Base-by-base conservation (phyloP, 2,113 vertebrate species). In the Calonectris borealis region DNA sequence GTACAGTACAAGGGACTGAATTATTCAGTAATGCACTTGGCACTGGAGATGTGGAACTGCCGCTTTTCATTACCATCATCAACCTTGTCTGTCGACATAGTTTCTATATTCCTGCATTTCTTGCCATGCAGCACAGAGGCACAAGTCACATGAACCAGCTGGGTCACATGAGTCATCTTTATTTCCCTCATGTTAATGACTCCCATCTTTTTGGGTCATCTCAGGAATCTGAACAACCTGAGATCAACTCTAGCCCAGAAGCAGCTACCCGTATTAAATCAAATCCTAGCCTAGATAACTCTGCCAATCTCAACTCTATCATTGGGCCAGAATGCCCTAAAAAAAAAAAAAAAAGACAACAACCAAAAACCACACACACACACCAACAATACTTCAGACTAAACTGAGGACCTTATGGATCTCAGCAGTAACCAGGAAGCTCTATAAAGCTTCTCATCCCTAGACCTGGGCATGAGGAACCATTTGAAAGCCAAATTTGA, bases 11-110 rank as follows among this genome's bases (percentile, higher is more conserved):
- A 81, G 60, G 51, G 46, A n/a, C 70, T 95, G 82, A 89, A 92
- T 96, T 82, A 93, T 94, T 89, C 70, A 94, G 78, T 29, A 83
- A 83, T 14, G 55, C 51, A 38, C 55, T 88, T 77, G 58, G 88
- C 91, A 70, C 58, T 77, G 13, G 71, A 88, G 58, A 93, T 69
- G 83, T 17, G 34, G 61, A 88, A 36, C 54, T 86, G 94, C 55
- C 11, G 0, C 40, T 92, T 83, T 32, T 38, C 54, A n/a, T 90
- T 58, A 87, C 13, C 22, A 21, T 17, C 66, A 51, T 17, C 66
- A 51, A 6, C 27, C 36, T 77, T 29, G 17, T 40, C 69, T 61
- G 62, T 36, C 18, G 1, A 66, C 58, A 42, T 2, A 15, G 7
- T 36, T 85, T 88, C 54, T 72, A 3, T 57, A 76, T 52, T 72